Conservation (phyloP, 2,797 vertebrate species). For the Oryzias dopingdopingensis region DNA sequence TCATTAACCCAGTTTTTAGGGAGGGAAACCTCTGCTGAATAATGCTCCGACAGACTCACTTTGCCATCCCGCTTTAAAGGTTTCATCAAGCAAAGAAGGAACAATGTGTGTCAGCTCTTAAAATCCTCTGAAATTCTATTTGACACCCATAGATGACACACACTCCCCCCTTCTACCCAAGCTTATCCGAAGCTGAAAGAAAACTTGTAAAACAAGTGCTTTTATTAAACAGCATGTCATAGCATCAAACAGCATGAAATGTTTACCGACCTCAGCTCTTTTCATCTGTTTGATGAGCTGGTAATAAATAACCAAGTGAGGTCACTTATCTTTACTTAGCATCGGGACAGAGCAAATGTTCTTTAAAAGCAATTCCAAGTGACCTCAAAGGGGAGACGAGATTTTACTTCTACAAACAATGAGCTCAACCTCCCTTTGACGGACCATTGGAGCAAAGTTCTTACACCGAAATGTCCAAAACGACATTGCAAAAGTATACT, state of each 20-base stretch:
- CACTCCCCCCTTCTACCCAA: slow-evolving; percentile 31
- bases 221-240: slow-evolving; percentile 50
- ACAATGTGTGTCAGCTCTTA: slow-evolving; percentile 68
- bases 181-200: slow-evolving; percentile 62
- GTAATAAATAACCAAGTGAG: slow-evolving; percentile 36
- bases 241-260: slow-evolving; percentile 14
- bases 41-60: slow-evolving; percentile 69
- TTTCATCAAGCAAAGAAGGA: slow-evolving; percentile 39
- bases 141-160: slow-evolving; percentile 53
- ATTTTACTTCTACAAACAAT: slow-evolving; percentile 62
- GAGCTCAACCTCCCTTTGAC: slow-evolving; percentile 45
- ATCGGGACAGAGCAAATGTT: slow-evolving; percentile 57
- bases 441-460: slow-evolving; percentile 42
- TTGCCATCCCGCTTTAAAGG: slow-evolving; percentile 60
- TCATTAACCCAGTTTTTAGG: slow-evolving; percentile 80
- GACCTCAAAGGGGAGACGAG: slow-evolving; percentile 28
- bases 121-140: slow-evolving; percentile 64
- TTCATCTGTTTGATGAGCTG: slow-evolving; percentile 17
- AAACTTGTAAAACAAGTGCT: slow-evolving; percentile 54
- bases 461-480: slow-evolving; percentile 4
- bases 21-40: slow-evolving; percentile 76
- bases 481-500: slow-evolving; percentile 7
- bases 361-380: slow-evolving; percentile 53
- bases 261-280: slow-evolving; percentile 20
- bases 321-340: slow-evolving; percentile 23